Percentiles rank a stretch among this genome's conserved stretches.
phyloP scores from a whole-genome alignment of 2,888 invertebrate genomes.

The Diadegma fenestrale region DNA sequence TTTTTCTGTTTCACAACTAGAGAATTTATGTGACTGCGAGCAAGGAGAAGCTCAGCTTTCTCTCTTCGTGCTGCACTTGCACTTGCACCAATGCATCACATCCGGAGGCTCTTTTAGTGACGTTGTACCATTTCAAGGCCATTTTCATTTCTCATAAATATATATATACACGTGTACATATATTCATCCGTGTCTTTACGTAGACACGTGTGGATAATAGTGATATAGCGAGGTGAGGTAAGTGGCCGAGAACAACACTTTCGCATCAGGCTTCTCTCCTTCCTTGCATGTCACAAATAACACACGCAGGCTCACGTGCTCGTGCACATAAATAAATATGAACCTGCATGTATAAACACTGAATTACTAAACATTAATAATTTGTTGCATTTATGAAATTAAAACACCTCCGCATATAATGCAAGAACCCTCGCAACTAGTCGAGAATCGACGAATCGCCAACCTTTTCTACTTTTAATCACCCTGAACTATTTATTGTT shows the following conservation, averaged over 20 bases:
- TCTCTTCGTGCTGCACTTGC: constrained; percentile 58
- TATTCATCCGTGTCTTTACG: constrained; percentile 9
- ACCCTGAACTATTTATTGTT: too few species aligned
- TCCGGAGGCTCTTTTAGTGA: constrained; percentile 53
- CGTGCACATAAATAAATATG: constrained; percentile 19
- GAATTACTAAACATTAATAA: neutral
- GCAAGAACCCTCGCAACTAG: too few species aligned
- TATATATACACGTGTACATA: neutral
- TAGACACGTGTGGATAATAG: constrained; percentile 49
- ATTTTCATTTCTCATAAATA: constrained; percentile 45
- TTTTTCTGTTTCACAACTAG: neutral
- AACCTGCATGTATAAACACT: neutral
- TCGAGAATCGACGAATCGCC: too few species aligned
- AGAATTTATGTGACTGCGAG: constrained; percentile 2
- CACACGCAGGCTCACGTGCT: constrained; percentile 56
- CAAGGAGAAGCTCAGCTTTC: constrained; percentile 40
- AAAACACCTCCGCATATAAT: neutral
- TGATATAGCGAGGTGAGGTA: constrained; percentile 60
- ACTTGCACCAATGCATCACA: constrained; percentile 52
- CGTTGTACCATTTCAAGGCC: constrained; percentile 66
- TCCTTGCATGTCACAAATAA: constrained; percentile 35
- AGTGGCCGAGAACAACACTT: constrained; percentile 66
- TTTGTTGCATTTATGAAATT: neutral
- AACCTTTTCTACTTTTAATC: too few species aligned
- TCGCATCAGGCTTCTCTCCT: constrained; percentile 45